Conservation (phyloP, 2,797 vertebrate genomes). For the Cynodonichthys magdalenae region DNA sequence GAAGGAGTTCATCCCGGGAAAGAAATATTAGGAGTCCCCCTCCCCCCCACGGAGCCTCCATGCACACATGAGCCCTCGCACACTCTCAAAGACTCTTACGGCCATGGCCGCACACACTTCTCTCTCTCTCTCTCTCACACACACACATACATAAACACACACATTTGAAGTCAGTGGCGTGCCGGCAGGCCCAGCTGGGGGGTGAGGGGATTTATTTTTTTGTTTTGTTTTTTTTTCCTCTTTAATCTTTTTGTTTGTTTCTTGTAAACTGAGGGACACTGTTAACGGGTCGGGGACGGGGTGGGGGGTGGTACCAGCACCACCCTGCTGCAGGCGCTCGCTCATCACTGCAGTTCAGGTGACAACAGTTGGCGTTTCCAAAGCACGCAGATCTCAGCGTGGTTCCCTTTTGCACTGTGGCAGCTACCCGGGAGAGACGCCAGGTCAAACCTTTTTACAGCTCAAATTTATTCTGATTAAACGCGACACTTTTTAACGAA, state of each 20-base stretch:
- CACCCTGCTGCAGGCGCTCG: slow-evolving; percentile 66
- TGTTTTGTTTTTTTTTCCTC: slow-evolving; percentile 53
- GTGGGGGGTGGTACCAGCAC: slow-evolving; percentile 72
- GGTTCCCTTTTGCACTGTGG: slow-evolving; percentile 55
- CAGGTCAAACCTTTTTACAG: slow-evolving; percentile 33
- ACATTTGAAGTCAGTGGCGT: slow-evolving; percentile 69
- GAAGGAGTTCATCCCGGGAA: slow-evolving; percentile 97
- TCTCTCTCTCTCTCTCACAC: slow-evolving; percentile 50
- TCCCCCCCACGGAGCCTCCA: slow-evolving; percentile 80
- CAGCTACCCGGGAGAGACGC: slow-evolving; percentile 70
- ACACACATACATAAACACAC: slow-evolving; percentile 52
- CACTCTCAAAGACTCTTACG: slow-evolving; percentile 78
- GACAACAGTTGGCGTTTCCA: slow-evolving; percentile 33
- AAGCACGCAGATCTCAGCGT: slow-evolving; percentile 39
- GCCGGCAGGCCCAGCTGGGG: slow-evolving; percentile 77
- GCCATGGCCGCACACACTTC: slow-evolving; percentile 63
- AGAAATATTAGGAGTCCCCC: slow-evolving; percentile 92
- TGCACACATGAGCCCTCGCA: slow-evolving; percentile 66
- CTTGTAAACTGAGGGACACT: slow-evolving; percentile 76
- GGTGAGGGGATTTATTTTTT: slow-evolving; percentile 73
- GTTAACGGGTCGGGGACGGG: slow-evolving; percentile 65
- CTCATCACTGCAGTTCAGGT: slow-evolving; percentile 61
- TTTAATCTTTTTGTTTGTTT: slow-evolving; percentile 81
- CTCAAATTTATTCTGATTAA: neutral
- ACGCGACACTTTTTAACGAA: slow-evolving; percentile 15